phyloP scores from a whole-genome alignment of 2,888 invertebrate genomes.

The Coleophora flavipennella region DNA sequence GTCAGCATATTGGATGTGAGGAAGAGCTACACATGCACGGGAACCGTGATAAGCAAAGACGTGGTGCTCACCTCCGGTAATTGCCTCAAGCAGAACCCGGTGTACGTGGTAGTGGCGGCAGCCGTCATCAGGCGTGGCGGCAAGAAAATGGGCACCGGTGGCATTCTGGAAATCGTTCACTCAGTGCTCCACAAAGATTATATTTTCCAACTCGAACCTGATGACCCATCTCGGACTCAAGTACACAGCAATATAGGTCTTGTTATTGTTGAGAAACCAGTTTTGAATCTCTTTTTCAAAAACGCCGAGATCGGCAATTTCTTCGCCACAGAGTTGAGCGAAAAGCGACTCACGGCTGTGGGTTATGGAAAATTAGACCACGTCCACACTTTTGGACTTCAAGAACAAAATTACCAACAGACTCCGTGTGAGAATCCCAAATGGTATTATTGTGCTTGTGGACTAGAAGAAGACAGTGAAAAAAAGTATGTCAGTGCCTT shows the following conservation, averaged over 20 bases:
- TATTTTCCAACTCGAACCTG: constrained; percentile 23
- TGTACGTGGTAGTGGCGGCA: constrained; percentile 30
- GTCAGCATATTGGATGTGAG: constrained; percentile 34
- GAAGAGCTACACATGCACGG: constrained; percentile 39
- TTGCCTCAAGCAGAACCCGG: constrained; percentile 30
- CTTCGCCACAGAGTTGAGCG: constrained; percentile 33
- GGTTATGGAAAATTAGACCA: constrained; percentile 34
- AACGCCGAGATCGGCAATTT: constrained; percentile 30
- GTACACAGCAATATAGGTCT: constrained; percentile 48
- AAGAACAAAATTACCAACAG: constrained; percentile 35
- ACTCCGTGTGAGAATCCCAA: constrained; percentile 40
- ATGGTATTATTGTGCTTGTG: constrained; percentile 53
- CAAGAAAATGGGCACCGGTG: constrained; percentile 10
- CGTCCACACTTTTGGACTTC: constrained; percentile 24
- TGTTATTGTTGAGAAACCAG: constrained; percentile 27
- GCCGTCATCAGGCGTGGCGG: constrained; percentile 27
- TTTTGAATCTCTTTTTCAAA: constrained; percentile 27
- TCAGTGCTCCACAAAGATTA: constrained; percentile 35
- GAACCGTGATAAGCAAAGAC: constrained; percentile 32
- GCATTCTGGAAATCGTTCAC: constrained; percentile 26
- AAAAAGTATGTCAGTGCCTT: constrained; percentile 29
- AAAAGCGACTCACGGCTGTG: constrained; percentile 26
- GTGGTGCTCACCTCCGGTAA: constrained; percentile 44
- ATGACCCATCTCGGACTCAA: constrained; percentile 25
- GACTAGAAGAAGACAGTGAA: constrained; percentile 25